Base-by-base conservation (phyloP, 2,797 vertebrate species). In the Chloroceryle amazona region DNA sequence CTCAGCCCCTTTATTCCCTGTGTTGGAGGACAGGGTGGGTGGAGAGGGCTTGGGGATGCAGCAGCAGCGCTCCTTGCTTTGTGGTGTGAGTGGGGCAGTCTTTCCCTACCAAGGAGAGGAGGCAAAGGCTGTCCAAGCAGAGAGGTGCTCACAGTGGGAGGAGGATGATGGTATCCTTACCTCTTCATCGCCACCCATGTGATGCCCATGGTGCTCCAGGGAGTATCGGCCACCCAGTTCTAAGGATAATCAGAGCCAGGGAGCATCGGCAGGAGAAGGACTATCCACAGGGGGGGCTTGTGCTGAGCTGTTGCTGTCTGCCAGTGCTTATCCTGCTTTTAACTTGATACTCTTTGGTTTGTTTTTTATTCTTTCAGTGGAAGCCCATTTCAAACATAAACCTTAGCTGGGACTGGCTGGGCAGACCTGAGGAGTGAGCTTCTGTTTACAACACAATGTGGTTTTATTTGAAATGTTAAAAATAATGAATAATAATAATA, bases 361-460 rank as follows among this genome's bases (percentile, higher is more conserved):
- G 78, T 26, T 95, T 74, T 94, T 28, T 94, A 26, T 94, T 28
- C 86, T 95, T 98, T 28, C 98, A 99, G 99, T 99, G 98, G 99
- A 99, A 97, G 99, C 99, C 91, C 99, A 99, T 98, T 99, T 99
- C 96, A 99, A 99, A 98, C 99, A 99, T 98, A 99, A 99, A 98
- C 99, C 99, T 78, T 99, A 99, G 98, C 33, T 51, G 92, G 78
- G 65, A 70, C 74, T 68, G 82, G 29, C 73, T 55, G 79, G 62
- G 66, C 90, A 74, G 86, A 90, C 87, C 95, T 37, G 65, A 94
- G 96, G 93, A 93, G 55, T 44, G 61, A 95, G 91, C 96, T 96
- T 95, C 86, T 96, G 96, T 97, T 98, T 97, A 98, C 97, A 97
- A 97, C 93, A 90, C 92, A 91, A 97, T n/a, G 28, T 92, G 90